Percentiles rank a stretch among this genome's conserved stretches.
Conservation (phyloP, 53 echinoderm and acorn worm species). For the Echinarachnius parma region DNA sequence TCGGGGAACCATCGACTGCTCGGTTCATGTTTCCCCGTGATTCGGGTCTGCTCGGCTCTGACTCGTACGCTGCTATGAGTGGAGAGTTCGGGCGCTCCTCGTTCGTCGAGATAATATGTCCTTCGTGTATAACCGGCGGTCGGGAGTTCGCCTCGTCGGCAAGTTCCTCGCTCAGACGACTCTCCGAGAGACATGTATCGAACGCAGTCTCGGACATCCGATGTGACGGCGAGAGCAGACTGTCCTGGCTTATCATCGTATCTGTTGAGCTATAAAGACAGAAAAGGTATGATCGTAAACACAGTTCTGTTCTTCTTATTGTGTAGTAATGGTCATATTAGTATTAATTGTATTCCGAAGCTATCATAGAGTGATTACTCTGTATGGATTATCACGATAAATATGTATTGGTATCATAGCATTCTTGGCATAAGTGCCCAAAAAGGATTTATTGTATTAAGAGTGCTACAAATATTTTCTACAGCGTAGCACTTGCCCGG, state of each 20-base stretch:
- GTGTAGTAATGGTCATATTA: too few relatives aligned
- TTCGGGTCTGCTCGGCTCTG: not conserved
- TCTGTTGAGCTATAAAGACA: conserved; percentile 81
- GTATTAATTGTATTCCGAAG: too few relatives aligned
- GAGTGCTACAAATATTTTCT: too few relatives aligned
- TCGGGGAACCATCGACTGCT: too few relatives aligned
- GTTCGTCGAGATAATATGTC: not conserved
- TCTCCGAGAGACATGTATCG: conserved; percentile 18
- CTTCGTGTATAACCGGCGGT: not conserved
- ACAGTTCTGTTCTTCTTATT: too few relatives aligned
- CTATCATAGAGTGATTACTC: too few relatives aligned
- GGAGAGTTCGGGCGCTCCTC: not conserved
- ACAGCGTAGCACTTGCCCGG: too few relatives aligned
- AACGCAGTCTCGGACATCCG: conserved; percentile 24
- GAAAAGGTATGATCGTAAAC: too few relatives aligned
- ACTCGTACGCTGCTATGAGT: not conserved
- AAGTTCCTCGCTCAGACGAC: conserved; percentile 18
- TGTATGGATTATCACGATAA: too few relatives aligned
- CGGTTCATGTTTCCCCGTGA: conserved; percentile 2
- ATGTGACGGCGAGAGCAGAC: conserved; percentile 67
- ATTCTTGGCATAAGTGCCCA: too few relatives aligned
- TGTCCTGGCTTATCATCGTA: conserved; percentile 69
- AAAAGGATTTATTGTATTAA: too few relatives aligned
- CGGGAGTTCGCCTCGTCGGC: not conserved
- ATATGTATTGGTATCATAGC: too few relatives aligned